Percentiles rank a stretch among this genome's conserved stretches.
phyloP scores from a whole-genome alignment of 2,797 vertebrate genomes.

The Gymnoscopelus microlampas region DNA sequence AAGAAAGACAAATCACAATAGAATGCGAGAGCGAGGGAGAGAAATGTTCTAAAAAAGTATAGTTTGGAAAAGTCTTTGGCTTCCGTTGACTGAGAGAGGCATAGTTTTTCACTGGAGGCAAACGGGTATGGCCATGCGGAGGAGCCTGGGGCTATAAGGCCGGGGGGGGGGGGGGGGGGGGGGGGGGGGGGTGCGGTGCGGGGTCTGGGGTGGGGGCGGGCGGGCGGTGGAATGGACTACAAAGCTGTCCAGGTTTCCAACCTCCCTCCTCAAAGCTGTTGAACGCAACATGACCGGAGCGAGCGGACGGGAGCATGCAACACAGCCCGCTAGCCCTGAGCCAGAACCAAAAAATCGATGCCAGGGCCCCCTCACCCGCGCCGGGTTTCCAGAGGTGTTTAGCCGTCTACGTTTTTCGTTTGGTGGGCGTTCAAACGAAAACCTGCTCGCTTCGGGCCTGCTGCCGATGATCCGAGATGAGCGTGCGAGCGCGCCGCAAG shows the following conservation, averaged over 20 bases:
- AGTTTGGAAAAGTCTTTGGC: slow-evolving; percentile 19
- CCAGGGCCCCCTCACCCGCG: slow-evolving; percentile 35
- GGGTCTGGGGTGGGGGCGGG: not conserved
- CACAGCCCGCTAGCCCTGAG: slow-evolving; percentile 33
- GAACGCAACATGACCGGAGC: slow-evolving; percentile 29
- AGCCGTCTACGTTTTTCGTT: slow-evolving; percentile 30
- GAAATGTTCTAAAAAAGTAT: slow-evolving; percentile 20
- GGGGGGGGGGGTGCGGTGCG: no score
- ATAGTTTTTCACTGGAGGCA: slow-evolving; percentile 44
- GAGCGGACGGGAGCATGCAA: not conserved
- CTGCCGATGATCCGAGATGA: slow-evolving; percentile 31
- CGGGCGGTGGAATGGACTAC: not conserved
- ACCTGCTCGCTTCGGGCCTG: not conserved
- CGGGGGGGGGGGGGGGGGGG: not conserved
- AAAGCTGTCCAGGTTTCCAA: slow-evolving; percentile 33
- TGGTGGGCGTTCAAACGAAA: slow-evolving; percentile 46
- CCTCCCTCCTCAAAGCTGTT: slow-evolving; percentile 41
- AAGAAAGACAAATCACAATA: not conserved
- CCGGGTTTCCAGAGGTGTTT: slow-evolving; percentile 19
- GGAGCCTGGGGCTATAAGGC: slow-evolving; percentile 23
- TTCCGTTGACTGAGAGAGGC: slow-evolving; percentile 25
- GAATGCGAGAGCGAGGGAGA: slow-evolving; percentile 5
- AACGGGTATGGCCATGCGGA: slow-evolving; percentile 35
- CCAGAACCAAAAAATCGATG: slow-evolving; percentile 40
- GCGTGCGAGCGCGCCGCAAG: not conserved